Evolutionary conservation across 2,888 invertebrate genomes (phyloP).

Genomic region (Chrysopilus asiliformis): DNA sequence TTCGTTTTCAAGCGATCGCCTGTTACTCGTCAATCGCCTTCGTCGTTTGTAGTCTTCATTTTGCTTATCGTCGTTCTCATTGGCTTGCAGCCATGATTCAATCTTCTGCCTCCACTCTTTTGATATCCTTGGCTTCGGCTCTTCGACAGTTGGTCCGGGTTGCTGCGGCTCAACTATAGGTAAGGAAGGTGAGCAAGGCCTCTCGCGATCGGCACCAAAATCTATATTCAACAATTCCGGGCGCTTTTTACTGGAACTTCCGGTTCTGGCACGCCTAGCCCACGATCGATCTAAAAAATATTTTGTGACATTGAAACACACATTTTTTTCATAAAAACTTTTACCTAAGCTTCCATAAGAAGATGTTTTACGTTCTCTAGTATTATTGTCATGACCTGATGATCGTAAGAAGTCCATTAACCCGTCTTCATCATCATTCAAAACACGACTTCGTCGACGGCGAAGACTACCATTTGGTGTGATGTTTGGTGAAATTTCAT

Average conservation of each 20-base stretch:
- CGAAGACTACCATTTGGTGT: conserved; percentile 82
- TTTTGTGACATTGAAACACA: not conserved
- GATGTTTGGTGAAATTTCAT: conserved; percentile 46
- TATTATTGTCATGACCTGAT: conserved; percentile 57
- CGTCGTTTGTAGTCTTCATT: conserved; percentile 54
- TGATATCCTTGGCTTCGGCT: conserved; percentile 43
- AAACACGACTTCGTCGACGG: conserved; percentile 64
- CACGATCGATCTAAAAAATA: conserved; percentile 61
- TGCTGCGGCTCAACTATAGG: conserved; percentile 46
- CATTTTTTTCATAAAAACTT: conserved; percentile 8
- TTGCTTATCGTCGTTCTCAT: conserved; percentile 65
- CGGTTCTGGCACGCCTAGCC: conserved; percentile 61
- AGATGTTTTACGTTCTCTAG: conserved; percentile 57
- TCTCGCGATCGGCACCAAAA: conserved; percentile 56
- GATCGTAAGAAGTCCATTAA: conserved; percentile 75
- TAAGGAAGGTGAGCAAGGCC: conserved; percentile 55
- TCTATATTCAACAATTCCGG: conserved; percentile 63
- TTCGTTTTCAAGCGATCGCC: conserved; percentile 73
- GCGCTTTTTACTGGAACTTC: conserved; percentile 58
- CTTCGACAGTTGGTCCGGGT: conserved; percentile 38
- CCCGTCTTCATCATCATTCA: conserved; percentile 69
- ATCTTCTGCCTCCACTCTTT: conserved; percentile 84
- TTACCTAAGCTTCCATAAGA: conserved; percentile 68
- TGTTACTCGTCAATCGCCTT: conserved; percentile 52
- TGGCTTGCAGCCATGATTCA: conserved; percentile 81